Conservation (phyloP, 2,888 invertebrate genomes). For the Pollenia griseotomentosa region DNA sequence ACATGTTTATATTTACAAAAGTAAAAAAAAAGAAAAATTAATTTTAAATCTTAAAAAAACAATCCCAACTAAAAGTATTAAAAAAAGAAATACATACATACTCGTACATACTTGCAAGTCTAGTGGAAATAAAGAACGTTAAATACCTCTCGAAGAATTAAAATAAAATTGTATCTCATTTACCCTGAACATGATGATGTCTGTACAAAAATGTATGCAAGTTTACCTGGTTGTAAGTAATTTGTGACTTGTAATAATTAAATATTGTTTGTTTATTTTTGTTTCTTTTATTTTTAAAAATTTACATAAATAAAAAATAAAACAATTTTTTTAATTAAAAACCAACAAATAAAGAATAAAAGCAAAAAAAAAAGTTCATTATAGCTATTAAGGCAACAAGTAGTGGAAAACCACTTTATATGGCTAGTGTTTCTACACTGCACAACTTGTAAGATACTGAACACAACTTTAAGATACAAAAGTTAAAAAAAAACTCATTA, state of each 20-base stretch:
- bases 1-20: slow-evolving; percentile 52
- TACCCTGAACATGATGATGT: slow-evolving; percentile 15
- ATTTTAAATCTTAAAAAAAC: slow-evolving; percentile 48
- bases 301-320: slow-evolving; percentile 69
- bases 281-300: slow-evolving; percentile 35
- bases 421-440: background rate
- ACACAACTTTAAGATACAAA: background rate
- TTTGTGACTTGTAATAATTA: slow-evolving; percentile 72
- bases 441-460: background rate
- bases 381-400: slow-evolving; percentile 1
- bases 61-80: slow-evolving; percentile 46
- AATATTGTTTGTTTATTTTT: slow-evolving; percentile 58
- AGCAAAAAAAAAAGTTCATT: background rate
- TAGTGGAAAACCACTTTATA: slow-evolving; percentile 1
- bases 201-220: background rate
- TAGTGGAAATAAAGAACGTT: slow-evolving; percentile 14
- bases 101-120: background rate
- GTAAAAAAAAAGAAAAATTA: background rate
- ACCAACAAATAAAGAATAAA: slow-evolving; percentile 7
- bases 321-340: slow-evolving; percentile 61
- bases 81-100: background rate
- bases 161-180: slow-evolving; percentile 63
- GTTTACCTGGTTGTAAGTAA: slow-evolving; percentile 63
- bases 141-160: slow-evolving; percentile 58
- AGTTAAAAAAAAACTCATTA: slow-evolving; percentile 61